phyloP scores from a whole-genome alignment of 2,888 invertebrate species.

The Autographa gamma region DNA sequence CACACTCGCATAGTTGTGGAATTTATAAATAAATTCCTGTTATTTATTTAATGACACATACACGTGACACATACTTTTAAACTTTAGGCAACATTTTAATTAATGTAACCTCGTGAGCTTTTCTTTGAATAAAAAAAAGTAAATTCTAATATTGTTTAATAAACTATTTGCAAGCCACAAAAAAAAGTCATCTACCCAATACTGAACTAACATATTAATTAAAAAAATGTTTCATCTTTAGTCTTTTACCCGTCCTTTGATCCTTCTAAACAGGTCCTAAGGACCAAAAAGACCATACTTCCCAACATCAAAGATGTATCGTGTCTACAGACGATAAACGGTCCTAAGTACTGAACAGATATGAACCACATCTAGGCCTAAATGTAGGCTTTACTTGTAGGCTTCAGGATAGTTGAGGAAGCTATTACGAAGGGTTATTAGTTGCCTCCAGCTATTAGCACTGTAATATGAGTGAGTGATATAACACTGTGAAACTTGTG shows the following conservation, averaged over 20 bases:
- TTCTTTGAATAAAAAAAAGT: too few species aligned
- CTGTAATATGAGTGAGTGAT: neutral
- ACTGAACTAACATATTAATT: too few species aligned
- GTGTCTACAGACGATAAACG: neutral
- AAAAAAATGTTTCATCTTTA: too few species aligned
- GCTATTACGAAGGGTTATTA: neutral
- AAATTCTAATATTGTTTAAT: too few species aligned
- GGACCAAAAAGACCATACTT: neutral
- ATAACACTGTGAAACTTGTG: neutral
- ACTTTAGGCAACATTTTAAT: too few species aligned
- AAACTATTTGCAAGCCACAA: too few species aligned
- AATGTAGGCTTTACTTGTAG: too few species aligned
- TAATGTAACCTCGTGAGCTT: too few species aligned
- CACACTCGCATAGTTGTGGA: neutral
- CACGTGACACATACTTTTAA: too few species aligned
- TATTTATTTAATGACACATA: too few species aligned
- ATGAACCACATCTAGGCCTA: constrained; percentile 1
- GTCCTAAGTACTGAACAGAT: neutral
- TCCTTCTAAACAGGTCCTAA: neutral
- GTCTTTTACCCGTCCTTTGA: neutral
- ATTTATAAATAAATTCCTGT: neutral
- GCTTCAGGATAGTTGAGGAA: neutral
- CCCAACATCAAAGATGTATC: neutral
- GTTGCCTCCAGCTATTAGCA: neutral
- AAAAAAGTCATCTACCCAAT: too few species aligned